phyloP scores from a whole-genome alignment of 23 tunicate species.

The Styela clava region DNA sequence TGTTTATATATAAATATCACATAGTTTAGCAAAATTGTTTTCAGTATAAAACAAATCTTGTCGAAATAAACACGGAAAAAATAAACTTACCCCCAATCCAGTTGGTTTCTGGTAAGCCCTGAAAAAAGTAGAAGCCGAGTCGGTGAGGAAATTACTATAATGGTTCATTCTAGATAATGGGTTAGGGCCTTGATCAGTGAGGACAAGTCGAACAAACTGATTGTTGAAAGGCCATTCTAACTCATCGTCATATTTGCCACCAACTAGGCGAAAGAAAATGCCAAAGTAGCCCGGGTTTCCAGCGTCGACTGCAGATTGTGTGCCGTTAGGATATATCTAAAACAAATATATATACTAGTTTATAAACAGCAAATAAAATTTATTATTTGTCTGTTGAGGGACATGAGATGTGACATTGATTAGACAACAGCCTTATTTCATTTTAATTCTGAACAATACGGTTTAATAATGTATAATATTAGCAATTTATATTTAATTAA shows the following conservation, averaged over 20 bases:
- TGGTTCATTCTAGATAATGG: conserved; percentile 63
- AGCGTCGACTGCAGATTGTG: conserved; percentile 36
- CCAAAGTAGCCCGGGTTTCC: conserved; percentile 41
- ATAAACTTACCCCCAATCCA: conserved; percentile 7
- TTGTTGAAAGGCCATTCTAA: conserved; percentile 81
- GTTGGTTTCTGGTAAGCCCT: conserved; percentile 56
- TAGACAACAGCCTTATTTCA: no score
- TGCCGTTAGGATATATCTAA: conserved; percentile 73
- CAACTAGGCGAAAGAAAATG: conserved; percentile 55
- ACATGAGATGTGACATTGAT: no score
- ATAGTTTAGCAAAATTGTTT: no score
- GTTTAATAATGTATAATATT: no score
- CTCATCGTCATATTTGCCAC: conserved; percentile 62
- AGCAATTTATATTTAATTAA: no score
- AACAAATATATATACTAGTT: background rate
- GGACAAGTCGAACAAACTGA: conserved; percentile 42
- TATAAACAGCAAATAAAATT: no score
- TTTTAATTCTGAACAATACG: no score
- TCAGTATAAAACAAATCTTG: no score
- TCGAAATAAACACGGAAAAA: no score
- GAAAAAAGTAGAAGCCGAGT: conserved; percentile 6
- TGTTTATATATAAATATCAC: no score
- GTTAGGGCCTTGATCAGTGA: conserved; percentile 78
- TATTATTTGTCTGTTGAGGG: no score
- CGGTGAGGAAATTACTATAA: conserved; percentile 46